Percentiles rank a stretch among this genome's conserved stretches.
Evolutionary conservation across 2,888 invertebrate genomes (phyloP).

Genomic region (Caenorhabditis macrosperma): DNA sequence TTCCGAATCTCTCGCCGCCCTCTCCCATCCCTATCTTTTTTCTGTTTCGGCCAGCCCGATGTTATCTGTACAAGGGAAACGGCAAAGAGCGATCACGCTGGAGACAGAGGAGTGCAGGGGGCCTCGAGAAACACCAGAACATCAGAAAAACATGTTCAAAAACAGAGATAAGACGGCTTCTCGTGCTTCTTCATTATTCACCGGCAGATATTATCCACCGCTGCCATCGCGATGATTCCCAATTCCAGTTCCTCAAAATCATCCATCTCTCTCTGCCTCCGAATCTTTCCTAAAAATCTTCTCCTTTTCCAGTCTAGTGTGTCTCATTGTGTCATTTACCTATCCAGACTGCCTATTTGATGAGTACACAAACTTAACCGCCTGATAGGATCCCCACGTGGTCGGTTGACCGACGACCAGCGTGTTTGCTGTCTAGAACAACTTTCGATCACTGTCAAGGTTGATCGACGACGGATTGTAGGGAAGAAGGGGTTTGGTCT

Average conservation of each 20-base stretch:
- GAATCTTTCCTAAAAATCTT: background rate
- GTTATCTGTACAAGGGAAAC: constrained; percentile 26
- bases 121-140: too few species aligned
- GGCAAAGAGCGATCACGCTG: constrained; percentile 41
- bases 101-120: background rate
- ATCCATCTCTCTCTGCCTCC: background rate
- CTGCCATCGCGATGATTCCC: background rate
- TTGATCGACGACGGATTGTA: background rate
- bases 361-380: too few species aligned
- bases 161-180: too few species aligned
- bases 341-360: too few species aligned
- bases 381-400: constrained; percentile 34
- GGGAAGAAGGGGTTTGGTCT: background rate
- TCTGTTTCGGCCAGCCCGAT: constrained; percentile 42
- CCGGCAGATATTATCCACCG: too few species aligned
- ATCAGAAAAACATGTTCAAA: too few species aligned
- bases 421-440: constrained; percentile 18
- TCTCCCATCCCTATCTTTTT: constrained; percentile 42
- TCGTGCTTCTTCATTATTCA: too few species aligned
- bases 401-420: background rate
- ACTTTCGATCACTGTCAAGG: constrained; percentile 19
- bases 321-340: too few species aligned
- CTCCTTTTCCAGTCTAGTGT: background rate
- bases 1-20: background rate
- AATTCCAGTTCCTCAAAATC: background rate